Conservation (phyloP, 2,113 vertebrate genomes). For the Cololabis saira region DNA sequence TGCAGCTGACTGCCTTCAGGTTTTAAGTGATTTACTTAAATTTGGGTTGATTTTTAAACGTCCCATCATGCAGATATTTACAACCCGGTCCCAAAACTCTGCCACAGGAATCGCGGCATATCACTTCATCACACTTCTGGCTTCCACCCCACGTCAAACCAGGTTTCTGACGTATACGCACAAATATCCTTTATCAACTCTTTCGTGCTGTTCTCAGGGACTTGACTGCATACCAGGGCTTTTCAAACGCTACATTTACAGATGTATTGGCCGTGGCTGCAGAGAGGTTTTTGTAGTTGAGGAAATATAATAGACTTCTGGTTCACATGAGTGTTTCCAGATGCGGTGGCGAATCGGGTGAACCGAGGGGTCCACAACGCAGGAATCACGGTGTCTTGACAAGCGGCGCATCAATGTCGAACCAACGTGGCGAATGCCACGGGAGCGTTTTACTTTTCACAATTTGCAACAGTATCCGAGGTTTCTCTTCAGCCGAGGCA, state of each 20-base stretch:
- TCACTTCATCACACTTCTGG: slow-evolving; percentile 48
- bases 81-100: slow-evolving; percentile 6
- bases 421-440: slow-evolving; percentile 30
- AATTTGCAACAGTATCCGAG: slow-evolving; percentile 28
- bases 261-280: slow-evolving; percentile 57
- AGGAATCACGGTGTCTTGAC: slow-evolving; percentile 54
- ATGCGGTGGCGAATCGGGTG: slow-evolving; percentile 58
- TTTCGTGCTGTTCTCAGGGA: slow-evolving; percentile 40
- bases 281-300: slow-evolving; percentile 51
- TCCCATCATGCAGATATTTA: slow-evolving; percentile 6
- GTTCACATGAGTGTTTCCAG: slow-evolving; percentile 75
- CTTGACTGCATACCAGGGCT: slow-evolving; percentile 48
- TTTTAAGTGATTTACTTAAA: no score
- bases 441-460: slow-evolving; percentile 28
- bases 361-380: slow-evolving; percentile 34
- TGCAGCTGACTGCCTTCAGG: no score
- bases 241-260: slow-evolving; percentile 66
- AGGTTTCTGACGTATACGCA: slow-evolving; percentile 34
- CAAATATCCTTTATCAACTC: slow-evolving; percentile 38
- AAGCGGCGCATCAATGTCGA: slow-evolving; percentile 44
- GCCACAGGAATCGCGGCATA: slow-evolving; percentile 32
- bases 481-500: slow-evolving; percentile 6
- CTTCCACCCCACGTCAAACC: slow-evolving; percentile 24
- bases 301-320: slow-evolving; percentile 64
- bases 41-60: slow-evolving; percentile 4